A percentile compares a stretch with the other conserved stretches of the same genome.
phyloP scores from a whole-genome alignment of 2,888 invertebrate species.

The Taenaris catops region DNA sequence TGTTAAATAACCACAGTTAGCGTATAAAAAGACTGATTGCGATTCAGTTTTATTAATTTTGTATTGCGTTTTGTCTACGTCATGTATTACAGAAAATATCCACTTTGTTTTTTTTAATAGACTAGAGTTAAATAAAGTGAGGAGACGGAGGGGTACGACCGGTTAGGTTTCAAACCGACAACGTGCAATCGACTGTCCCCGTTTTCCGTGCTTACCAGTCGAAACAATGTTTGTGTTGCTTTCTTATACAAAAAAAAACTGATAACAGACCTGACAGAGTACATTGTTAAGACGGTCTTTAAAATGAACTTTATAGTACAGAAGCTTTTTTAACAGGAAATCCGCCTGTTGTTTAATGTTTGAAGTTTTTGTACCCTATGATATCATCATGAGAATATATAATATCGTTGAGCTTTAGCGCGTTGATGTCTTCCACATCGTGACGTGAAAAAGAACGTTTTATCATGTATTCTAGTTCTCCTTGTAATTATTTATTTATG shows the following conservation, averaged over 20 bases:
- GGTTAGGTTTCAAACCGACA: conserved; percentile 34
- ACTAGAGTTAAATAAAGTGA: too few relatives aligned
- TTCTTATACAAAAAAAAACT: conserved; percentile 17
- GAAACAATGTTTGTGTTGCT: conserved; percentile 24
- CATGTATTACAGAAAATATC: too few relatives aligned
- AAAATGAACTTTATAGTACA: background rate
- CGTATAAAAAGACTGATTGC: too few relatives aligned
- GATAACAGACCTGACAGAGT: conserved; percentile 11
- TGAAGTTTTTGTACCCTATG: conserved; percentile 20
- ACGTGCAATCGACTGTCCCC: conserved; percentile 50
- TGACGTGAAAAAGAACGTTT: conserved; percentile 23
- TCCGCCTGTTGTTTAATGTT: conserved; percentile 13
- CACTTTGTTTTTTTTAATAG: too few relatives aligned
- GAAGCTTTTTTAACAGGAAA: conserved; percentile 16
- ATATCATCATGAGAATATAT: conserved; percentile 24
- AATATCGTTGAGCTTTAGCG: conserved; percentile 34
- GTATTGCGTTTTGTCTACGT: too few relatives aligned
- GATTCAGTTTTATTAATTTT: too few relatives aligned
- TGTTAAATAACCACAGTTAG: too few relatives aligned
- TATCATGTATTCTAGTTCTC: too few relatives aligned
- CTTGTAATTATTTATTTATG: too few relatives aligned
- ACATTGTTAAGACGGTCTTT: too few relatives aligned
- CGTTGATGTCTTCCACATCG: conserved; percentile 71
- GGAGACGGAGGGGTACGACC: conserved; percentile 23
- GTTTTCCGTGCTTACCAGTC: conserved; percentile 42